Conservation (phyloP, 2,888 invertebrate species). For the Parnassius apollo region DNA sequence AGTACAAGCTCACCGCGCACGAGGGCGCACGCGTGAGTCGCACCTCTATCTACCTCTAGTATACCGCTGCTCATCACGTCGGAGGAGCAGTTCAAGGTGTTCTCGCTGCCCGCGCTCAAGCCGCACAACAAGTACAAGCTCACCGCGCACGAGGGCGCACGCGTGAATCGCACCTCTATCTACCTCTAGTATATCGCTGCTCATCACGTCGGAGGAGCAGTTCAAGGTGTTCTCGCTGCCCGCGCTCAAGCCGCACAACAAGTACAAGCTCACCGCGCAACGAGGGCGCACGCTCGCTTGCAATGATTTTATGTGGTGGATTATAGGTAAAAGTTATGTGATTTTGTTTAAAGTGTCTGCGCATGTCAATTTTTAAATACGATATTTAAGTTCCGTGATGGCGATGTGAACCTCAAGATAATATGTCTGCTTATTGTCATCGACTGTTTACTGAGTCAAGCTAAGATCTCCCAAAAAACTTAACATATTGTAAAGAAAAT, state of each 20-base stretch:
- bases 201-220: conserved; percentile 95
- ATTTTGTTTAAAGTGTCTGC: no score
- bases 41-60: no score
- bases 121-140: conserved; percentile 97
- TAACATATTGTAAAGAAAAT: no score
- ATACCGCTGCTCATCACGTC: conserved; percentile 79
- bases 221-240: conserved; percentile 98
- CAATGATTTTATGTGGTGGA: no score
- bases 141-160: conserved; percentile 95
- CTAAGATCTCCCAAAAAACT: no score
- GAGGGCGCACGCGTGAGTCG: conserved; percentile 86
- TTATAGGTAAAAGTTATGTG: no score
- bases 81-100: conserved; percentile 99
- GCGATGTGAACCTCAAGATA: no score
- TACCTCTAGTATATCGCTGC: no score
- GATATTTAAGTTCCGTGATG: no score
- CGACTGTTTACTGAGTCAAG: no score
- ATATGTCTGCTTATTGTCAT: no score
- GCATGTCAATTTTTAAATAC: no score
- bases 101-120: conserved; percentile 95
- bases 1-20: conserved; percentile 97
- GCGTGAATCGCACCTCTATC: conserved; percentile 46
- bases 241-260: conserved; percentile 95
- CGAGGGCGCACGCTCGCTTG: conserved; percentile 84
- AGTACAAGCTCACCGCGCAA: conserved; percentile 98